Evolutionary conservation across 64 coral and sea anemone species (phyloP).

Genomic region (Catalaphyllia jardinei): DNA sequence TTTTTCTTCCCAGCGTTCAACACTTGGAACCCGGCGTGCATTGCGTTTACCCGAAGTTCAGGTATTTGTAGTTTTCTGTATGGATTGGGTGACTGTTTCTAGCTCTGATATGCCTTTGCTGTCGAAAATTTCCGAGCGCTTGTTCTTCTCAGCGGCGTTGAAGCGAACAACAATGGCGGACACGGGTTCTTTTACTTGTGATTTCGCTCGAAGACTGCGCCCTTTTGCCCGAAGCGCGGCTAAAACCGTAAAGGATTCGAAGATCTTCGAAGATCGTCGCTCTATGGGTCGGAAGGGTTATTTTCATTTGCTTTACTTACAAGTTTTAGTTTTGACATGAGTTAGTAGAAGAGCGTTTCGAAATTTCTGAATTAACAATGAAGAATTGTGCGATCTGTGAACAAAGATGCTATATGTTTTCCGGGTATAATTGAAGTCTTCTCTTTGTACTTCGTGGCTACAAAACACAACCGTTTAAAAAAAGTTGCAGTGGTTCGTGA

Average conservation of each 20-base stretch:
- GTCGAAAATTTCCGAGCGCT: background rate
- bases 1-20: conserved; percentile 74
- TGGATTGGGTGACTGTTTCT: background rate
- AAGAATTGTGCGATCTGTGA: too few species aligned
- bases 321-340: background rate
- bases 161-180: conserved; percentile 38
- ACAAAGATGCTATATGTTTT: too few species aligned
- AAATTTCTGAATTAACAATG: background rate
- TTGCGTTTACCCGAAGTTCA: conserved; percentile 73
- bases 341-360: background rate
- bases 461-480: too few species aligned
- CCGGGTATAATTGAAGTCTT: too few species aligned
- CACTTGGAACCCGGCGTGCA: conserved; percentile 74
- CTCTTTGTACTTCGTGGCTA: too few species aligned
- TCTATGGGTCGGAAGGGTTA: background rate
- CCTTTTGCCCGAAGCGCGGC: background rate
- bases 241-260: background rate
- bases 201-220: background rate
- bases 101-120: background rate
- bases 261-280: background rate
- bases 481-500: background rate
- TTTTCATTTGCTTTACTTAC: background rate
- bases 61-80: conserved; percentile 29
- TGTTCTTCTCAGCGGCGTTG: background rate
- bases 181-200: background rate